phyloP scores from a whole-genome alignment of 2,888 invertebrate species.

The Drosophila stalkeri region DNA sequence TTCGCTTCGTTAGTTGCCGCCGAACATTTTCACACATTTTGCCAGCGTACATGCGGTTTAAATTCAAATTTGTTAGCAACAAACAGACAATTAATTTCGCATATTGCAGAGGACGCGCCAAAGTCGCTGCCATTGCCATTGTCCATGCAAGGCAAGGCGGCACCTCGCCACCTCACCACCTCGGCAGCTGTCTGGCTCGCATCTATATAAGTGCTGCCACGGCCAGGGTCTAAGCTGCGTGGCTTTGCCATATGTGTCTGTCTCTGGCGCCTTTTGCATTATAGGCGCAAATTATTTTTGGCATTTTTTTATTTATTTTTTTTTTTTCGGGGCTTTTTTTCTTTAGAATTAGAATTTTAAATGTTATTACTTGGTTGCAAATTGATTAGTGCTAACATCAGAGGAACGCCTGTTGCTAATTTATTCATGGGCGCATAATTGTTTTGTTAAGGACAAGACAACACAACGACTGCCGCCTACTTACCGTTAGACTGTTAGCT shows the following conservation, averaged over 20 bases:
- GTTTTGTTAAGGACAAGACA: conserved; percentile 58
- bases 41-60: conserved; percentile 72
- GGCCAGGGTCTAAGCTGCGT: conserved; percentile 3
- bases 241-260: conserved; percentile 8
- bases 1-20: conserved; percentile 53
- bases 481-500: not conserved
- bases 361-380: conserved; percentile 73
- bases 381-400: conserved; percentile 66
- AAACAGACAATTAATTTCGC: conserved; percentile 82
- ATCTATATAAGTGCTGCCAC: conserved; percentile 4
- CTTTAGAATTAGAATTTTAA: conserved; percentile 75
- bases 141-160: conserved; percentile 4
- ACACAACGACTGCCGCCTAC: conserved; percentile 8
- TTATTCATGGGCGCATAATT: conserved; percentile 77
- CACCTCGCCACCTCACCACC: not conserved
- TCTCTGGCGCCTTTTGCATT: conserved; percentile 4
- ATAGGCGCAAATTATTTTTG: conserved; percentile 41
- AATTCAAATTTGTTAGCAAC: conserved; percentile 81
- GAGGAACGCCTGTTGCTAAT: conserved; percentile 56
- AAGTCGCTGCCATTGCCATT: conserved; percentile 31
- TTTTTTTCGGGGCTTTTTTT: too few species aligned
- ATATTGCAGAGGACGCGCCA: conserved; percentile 69
- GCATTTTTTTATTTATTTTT: not conserved
- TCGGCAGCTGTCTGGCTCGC: conserved; percentile 3
- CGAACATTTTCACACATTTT: conserved; percentile 73